These are phyloP conservation scores for Poecilia wingei DNA, from an alignment of 2,797 vertebrate species.

Conservation along the genomic window DNA sequence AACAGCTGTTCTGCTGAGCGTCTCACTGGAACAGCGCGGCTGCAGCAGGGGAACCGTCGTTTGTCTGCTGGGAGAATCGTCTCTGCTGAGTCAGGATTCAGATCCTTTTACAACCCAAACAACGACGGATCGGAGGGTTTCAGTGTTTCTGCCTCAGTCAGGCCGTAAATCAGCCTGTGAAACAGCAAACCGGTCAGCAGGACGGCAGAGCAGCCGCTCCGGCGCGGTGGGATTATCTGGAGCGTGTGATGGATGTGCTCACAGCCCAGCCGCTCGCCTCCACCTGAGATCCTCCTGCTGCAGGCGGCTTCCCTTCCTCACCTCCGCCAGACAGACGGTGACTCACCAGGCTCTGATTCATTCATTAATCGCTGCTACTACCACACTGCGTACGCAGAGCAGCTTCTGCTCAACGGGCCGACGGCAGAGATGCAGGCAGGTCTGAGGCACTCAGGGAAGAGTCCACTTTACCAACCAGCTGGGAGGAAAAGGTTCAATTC, in stretches of 20 bases:
- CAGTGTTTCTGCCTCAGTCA: neutral
- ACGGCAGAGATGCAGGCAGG: neutral
- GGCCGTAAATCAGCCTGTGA: neutral
- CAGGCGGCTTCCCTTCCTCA: constrained; percentile 46
- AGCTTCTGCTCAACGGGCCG: too few species aligned
- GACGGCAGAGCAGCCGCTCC: constrained; percentile 31
- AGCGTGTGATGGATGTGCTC: constrained; percentile 66
- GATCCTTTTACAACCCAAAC: neutral
- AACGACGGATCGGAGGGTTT: neutral
- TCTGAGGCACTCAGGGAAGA: neutral
- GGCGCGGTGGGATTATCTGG: constrained; percentile 50
- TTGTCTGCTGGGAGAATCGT: neutral
- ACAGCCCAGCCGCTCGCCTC: constrained; percentile 34
- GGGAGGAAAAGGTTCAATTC: neutral
- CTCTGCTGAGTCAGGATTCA: neutral
- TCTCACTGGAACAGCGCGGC: neutral
- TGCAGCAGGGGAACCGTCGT: neutral
- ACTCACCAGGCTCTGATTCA: constrained; percentile 51
- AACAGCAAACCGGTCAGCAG: neutral
- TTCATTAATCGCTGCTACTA: constrained; percentile 47
- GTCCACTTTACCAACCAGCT: neutral
- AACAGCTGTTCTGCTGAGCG: neutral
- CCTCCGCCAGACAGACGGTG: constrained; percentile 23
- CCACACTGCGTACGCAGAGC: neutral
- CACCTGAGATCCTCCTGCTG: constrained; percentile 38